Evolutionary conservation across 1,140 invertebrate species (phyloP).

Genomic region (Sesamia nonagrioides): DNA sequence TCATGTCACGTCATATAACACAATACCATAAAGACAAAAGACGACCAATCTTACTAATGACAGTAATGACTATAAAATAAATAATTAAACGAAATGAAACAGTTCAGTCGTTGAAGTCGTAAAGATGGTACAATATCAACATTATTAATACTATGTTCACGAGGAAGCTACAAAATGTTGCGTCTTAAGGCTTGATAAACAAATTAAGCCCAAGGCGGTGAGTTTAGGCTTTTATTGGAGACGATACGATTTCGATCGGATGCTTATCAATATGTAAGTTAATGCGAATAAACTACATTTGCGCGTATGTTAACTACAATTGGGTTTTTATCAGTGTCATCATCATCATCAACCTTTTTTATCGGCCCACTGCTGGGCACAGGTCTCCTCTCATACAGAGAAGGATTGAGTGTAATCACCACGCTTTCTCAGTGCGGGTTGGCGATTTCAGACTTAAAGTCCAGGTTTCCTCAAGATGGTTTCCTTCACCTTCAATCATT

Average conservation of each 20-base stretch:
- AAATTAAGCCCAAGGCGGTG: constrained; percentile 64
- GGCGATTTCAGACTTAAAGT: too few species aligned
- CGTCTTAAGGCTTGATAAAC: constrained; percentile 67
- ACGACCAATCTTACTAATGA: background rate
- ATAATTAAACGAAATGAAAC: constrained; percentile 35
- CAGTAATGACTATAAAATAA: background rate
- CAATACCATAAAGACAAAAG: background rate
- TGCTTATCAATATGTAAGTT: background rate
- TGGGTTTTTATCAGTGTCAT: too few species aligned
- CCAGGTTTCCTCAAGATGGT: too few species aligned
- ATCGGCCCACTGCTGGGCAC: too few species aligned
- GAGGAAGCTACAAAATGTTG: constrained; percentile 62
- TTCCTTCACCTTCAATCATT: too few species aligned
- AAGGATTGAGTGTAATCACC: too few species aligned
- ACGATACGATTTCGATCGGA: constrained; percentile 55
- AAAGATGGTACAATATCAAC: constrained; percentile 54
- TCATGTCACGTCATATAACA: too few species aligned
- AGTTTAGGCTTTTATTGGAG: constrained; percentile 10
- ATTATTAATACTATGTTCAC: constrained; percentile 54
- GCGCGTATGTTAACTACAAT: too few species aligned
- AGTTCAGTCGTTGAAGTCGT: constrained; percentile 37
- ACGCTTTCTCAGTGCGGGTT: too few species aligned
- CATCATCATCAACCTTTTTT: too few species aligned
- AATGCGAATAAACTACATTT: too few species aligned
- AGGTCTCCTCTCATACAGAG: too few species aligned